Conservation (phyloP, 2,888 invertebrate species). For the Tubiluchus corallicola region DNA sequence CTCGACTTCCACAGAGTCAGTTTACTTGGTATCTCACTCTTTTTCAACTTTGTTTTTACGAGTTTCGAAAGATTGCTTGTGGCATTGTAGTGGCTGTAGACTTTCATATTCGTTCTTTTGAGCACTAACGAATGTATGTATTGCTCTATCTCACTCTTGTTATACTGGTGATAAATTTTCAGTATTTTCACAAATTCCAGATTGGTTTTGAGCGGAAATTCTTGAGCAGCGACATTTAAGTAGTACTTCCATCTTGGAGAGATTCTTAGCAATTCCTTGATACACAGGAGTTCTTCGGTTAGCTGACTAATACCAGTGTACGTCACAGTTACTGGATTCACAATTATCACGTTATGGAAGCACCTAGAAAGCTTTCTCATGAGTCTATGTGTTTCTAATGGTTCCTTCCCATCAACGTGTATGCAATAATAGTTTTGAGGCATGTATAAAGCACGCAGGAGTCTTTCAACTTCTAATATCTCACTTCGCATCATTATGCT, state of each 20-base stretch:
- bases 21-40: background rate
- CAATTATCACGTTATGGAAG: conserved; percentile 25
- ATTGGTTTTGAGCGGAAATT: conserved; percentile 15
- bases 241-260: conserved; percentile 13
- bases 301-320: conserved; percentile 15
- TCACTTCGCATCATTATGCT: conserved; percentile 21
- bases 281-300: conserved; percentile 14
- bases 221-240: conserved; percentile 14
- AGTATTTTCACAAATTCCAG: conserved; percentile 14
- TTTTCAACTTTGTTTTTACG: background rate
- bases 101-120: background rate
- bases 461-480: conserved; percentile 20
- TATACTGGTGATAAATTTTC: conserved; percentile 13
- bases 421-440: conserved; percentile 26
- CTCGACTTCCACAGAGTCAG: background rate
- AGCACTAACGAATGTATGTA: background rate
- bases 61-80: background rate
- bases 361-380: conserved; percentile 19
- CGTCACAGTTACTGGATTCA: conserved; percentile 20
- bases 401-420: conserved; percentile 22
- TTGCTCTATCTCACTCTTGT: no score
- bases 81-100: background rate
- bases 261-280: conserved; percentile 11
- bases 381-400: conserved; percentile 13
- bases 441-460: conserved; percentile 23